phyloP scores from a whole-genome alignment of 2,113 vertebrate genomes.

The Panurus biarmicus region DNA sequence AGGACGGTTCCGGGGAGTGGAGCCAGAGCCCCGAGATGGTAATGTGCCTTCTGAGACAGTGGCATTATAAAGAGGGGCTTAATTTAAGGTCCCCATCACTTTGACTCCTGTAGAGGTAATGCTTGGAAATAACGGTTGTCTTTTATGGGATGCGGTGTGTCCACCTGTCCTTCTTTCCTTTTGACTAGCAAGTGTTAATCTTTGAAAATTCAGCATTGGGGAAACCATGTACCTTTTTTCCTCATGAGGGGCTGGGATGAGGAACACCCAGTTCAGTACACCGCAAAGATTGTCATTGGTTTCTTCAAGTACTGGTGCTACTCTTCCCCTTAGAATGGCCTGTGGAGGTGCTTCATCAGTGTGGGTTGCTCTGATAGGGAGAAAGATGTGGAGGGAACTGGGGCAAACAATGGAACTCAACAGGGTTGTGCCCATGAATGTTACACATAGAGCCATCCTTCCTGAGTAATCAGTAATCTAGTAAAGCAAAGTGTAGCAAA shows the following conservation, averaged over 20 bases:
- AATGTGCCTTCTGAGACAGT: background rate
- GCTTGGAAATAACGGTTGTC: background rate
- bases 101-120: background rate
- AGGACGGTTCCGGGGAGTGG: constrained; percentile 82
- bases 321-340: background rate
- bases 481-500: background rate
- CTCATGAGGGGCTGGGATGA: background rate
- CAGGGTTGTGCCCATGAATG: background rate
- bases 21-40: constrained; percentile 91
- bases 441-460: background rate
- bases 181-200: background rate
- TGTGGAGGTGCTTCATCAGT: background rate
- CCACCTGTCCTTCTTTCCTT: background rate
- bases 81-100: background rate
- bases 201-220: background rate
- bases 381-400: background rate
- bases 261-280: fast-evolving
- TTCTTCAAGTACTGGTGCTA: background rate
- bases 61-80: background rate
- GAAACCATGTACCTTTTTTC: background rate
- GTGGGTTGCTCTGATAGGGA: background rate
- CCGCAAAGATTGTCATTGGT: background rate
- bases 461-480: background rate
- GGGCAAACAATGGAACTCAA: background rate
- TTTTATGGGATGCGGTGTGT: background rate